Percentiles rank a stretch among this genome's conserved stretches.
These are phyloP conservation scores for Otis tarda DNA, from an alignment of 2,113 vertebrate species.

Conservation along the genomic window DNA sequence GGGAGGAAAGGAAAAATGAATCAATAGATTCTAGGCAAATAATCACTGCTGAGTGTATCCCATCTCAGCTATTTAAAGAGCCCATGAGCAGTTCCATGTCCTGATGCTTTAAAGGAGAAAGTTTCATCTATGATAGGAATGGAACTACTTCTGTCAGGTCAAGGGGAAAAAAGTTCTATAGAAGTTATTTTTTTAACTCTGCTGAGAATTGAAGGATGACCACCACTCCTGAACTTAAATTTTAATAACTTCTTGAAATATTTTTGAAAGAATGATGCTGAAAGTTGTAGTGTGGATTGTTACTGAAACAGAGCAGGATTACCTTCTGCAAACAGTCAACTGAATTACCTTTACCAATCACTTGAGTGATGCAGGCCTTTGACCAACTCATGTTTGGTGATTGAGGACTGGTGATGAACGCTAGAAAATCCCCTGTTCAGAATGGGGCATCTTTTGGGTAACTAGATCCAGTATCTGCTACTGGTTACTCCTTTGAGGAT, in stretches of 20 bases:
- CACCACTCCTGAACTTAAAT: not conserved
- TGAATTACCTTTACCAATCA: not conserved
- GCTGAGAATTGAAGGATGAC: not conserved
- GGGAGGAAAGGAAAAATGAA: not conserved
- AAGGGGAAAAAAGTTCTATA: not conserved
- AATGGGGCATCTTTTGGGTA: not conserved
- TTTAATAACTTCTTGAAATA: not conserved
- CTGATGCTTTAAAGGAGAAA: not conserved
- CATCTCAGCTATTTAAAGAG: not conserved
- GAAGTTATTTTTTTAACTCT: not conserved
- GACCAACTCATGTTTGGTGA: not conserved
- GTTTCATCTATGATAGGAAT: not conserved
- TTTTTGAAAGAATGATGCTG: not conserved
- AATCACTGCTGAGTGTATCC: not conserved
- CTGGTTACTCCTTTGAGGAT: not conserved
- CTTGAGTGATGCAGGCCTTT: not conserved
- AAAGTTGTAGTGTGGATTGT: not conserved
- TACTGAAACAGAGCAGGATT: not conserved
- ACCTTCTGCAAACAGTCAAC: not conserved
- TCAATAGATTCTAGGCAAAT: not conserved
- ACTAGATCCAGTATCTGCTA: not conserved
- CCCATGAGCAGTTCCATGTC: not conserved
- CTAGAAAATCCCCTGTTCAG: not conserved
- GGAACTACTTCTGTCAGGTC: not conserved
- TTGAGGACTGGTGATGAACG: not conserved